phyloP scores from a whole-genome alignment of 2,113 vertebrate genomes.

The Thalassarche chlororhynchos region DNA sequence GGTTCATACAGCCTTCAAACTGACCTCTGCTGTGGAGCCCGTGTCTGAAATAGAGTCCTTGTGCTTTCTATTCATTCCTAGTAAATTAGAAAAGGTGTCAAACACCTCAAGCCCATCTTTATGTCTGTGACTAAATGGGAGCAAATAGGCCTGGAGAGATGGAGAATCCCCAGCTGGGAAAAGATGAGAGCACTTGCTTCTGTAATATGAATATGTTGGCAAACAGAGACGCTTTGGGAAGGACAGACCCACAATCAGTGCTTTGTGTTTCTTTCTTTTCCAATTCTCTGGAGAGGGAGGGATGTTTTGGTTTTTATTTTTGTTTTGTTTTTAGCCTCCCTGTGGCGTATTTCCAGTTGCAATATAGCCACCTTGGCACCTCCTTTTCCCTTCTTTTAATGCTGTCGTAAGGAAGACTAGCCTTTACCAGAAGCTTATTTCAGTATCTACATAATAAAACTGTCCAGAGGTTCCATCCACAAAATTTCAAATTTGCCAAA shows the following conservation, averaged over 20 bases:
- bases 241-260: neutral
- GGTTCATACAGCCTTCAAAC: neutral
- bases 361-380: neutral
- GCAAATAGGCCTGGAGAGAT: neutral
- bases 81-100: neutral
- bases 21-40: neutral
- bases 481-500: neutral
- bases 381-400: neutral
- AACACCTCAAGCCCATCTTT: neutral
- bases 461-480: neutral
- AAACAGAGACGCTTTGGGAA: neutral
- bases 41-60: neutral
- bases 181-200: neutral
- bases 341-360: neutral
- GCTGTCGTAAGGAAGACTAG: neutral
- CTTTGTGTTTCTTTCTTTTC: neutral
- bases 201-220: neutral
- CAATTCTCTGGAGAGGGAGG: neutral
- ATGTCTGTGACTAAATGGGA: neutral
- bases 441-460: neutral
- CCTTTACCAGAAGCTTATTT: neutral
- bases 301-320: neutral
- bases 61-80: neutral
- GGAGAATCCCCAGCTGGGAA: constrained; percentile 10
- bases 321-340: neutral